phyloP scores from a whole-genome alignment of 2,113 vertebrate genomes.

The Xerus inauris region DNA sequence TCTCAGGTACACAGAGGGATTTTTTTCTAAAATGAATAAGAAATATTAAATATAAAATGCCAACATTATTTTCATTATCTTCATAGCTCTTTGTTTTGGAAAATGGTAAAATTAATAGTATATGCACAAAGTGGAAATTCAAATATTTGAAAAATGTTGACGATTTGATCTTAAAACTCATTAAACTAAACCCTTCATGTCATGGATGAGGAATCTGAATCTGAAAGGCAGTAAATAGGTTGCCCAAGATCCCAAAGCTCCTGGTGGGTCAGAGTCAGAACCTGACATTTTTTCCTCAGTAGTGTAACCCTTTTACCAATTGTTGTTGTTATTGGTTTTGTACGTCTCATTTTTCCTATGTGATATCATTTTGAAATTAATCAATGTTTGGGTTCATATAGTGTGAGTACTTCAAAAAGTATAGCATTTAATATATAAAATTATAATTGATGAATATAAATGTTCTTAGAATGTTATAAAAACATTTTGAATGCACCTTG shows the following conservation, averaged over 20 bases:
- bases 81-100: background rate
- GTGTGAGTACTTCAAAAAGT: background rate
- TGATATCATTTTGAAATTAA: background rate
- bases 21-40: background rate
- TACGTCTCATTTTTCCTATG: background rate
- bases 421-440: background rate
- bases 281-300: background rate
- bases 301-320: background rate
- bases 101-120: background rate
- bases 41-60: background rate
- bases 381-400: background rate
- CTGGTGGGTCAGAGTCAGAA: background rate
- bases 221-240: background rate
- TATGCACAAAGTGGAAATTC: background rate
- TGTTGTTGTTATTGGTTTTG: background rate
- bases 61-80: background rate
- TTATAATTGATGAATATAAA: background rate
- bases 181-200: background rate
- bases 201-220: background rate
- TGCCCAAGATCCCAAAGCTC: background rate
- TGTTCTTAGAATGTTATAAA: background rate
- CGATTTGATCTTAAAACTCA: background rate
- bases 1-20: background rate
- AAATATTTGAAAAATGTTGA: background rate
- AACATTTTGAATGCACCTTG: background rate